A percentile compares a stretch with the other conserved stretches of the same genome.
These are phyloP conservation scores for Clarias pachynema DNA, from an alignment of 2,797 vertebrate genomes.

Conservation along the genomic window DNA sequence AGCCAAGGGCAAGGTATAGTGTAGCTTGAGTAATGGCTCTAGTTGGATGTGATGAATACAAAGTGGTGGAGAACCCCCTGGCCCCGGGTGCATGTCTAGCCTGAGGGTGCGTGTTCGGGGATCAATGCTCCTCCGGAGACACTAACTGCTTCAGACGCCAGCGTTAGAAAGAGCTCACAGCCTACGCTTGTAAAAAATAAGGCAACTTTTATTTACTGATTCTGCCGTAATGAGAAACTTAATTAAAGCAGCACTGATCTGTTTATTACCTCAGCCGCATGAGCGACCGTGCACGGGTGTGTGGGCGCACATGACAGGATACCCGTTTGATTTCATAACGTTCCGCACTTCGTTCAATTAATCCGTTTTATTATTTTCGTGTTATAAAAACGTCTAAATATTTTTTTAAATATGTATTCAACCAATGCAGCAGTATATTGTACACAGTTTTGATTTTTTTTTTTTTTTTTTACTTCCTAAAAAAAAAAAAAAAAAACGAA, in stretches of 20 bases:
- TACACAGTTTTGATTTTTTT: too few species aligned
- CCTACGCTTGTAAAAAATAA: constrained; percentile 29
- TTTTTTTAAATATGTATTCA: too few species aligned
- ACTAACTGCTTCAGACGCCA: constrained; percentile 5
- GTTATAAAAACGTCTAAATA: background rate
- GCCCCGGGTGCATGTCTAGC: constrained; percentile 22
- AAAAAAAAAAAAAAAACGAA: too few species aligned
- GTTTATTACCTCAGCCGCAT: constrained; percentile 20
- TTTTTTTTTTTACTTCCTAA: too few species aligned
- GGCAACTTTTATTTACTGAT: constrained; percentile 23
- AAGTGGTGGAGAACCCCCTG: constrained; percentile 20
- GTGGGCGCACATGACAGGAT: background rate
- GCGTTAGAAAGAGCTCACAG: background rate
- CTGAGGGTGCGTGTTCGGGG: constrained; percentile 12
- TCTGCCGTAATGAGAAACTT: constrained; percentile 23
- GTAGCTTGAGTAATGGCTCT: constrained; percentile 36
- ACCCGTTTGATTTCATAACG: background rate
- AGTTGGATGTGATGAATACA: constrained; percentile 38
- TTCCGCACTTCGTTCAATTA: background rate
- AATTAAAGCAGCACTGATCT: constrained; percentile 34
- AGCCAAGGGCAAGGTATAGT: background rate
- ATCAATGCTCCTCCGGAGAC: constrained; percentile 5
- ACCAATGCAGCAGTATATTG: too few species aligned
- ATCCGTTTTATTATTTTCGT: background rate
- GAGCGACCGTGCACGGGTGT: background rate